Evolutionary conservation across 2,113 vertebrate genomes (phyloP).

Genomic region (Dasyurus viverrinus): DNA sequence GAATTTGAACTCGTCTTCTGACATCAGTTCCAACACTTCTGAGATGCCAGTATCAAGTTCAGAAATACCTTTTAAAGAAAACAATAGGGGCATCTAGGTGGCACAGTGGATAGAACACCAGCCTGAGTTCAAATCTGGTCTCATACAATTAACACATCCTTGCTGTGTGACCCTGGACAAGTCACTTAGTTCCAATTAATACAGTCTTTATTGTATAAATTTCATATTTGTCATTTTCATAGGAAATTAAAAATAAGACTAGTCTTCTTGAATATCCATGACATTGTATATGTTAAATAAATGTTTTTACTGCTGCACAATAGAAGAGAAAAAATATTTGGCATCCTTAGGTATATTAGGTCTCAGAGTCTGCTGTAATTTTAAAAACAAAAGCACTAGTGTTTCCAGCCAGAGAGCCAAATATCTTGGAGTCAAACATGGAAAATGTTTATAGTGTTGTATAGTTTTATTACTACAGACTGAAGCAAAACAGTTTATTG

Average conservation of each 20-base stretch:
- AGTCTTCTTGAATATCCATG: background rate
- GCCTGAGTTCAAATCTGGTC: too few relatives aligned
- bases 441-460: conserved; percentile 86
- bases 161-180: too few relatives aligned
- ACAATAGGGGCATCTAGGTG: background rate
- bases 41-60: background rate
- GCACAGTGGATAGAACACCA: too few relatives aligned
- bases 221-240: background rate
- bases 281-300: conserved; percentile 68
- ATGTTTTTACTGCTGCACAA: conserved; percentile 58
- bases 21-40: too few relatives aligned
- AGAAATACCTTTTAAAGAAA: background rate
- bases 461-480: conserved; percentile 84
- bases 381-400: conserved; percentile 83
- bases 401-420: conserved; percentile 80
- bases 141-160: too few relatives aligned
- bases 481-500: conserved; percentile 80
- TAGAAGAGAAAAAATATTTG: conserved; percentile 68
- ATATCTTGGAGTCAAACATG: conserved; percentile 80
- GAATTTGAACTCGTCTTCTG: too few relatives aligned
- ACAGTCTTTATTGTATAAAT: background rate
- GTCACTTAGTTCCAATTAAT: too few relatives aligned
- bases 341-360: conserved; percentile 65
- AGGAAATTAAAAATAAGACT: background rate
- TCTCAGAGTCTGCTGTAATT: conserved; percentile 75